Percentiles rank a stretch among this genome's conserved stretches.
Evolutionary conservation across 2,797 vertebrate species (phyloP).

Genomic region (Dromococcyx pavoninus): DNA sequence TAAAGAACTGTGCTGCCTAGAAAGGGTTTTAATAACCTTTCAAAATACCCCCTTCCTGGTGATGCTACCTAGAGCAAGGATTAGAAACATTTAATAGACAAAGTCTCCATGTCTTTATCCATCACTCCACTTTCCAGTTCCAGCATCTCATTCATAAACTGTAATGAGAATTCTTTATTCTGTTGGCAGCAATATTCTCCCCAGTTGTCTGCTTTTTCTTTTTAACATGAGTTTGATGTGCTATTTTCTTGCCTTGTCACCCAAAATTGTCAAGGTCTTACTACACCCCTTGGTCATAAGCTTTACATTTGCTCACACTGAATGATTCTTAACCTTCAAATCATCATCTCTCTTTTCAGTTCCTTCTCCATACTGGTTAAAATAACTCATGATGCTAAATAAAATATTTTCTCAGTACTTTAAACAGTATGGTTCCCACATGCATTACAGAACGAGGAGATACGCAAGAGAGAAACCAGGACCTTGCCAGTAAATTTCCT

Average conservation of each 20-base stretch:
- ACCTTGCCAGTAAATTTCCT: neutral
- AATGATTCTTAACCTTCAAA: neutral
- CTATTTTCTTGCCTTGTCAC: neutral
- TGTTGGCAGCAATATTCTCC: neutral
- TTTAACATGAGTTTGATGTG: neutral
- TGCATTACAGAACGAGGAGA: neutral
- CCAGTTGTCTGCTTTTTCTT: neutral
- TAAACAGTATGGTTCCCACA: neutral
- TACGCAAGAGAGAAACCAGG: neutral
- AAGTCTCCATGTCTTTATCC: neutral
- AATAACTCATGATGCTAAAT: neutral
- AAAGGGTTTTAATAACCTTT: neutral
- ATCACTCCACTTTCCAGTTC: neutral
- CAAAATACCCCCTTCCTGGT: neutral
- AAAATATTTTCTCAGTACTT: neutral
- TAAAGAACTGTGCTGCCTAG: neutral
- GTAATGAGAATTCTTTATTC: neutral
- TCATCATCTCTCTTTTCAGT: neutral
- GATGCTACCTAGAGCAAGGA: neutral
- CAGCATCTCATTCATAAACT: neutral
- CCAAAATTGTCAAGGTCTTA: neutral
- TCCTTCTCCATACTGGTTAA: neutral
- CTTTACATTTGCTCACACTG: neutral
- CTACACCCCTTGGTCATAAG: neutral
- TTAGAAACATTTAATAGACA: neutral